Percentiles rank a stretch among this genome's conserved stretches.
These are phyloP conservation scores for Epiperipatus broadwayi DNA, from an alignment of 2,888 invertebrate genomes.

Conservation along the genomic window DNA sequence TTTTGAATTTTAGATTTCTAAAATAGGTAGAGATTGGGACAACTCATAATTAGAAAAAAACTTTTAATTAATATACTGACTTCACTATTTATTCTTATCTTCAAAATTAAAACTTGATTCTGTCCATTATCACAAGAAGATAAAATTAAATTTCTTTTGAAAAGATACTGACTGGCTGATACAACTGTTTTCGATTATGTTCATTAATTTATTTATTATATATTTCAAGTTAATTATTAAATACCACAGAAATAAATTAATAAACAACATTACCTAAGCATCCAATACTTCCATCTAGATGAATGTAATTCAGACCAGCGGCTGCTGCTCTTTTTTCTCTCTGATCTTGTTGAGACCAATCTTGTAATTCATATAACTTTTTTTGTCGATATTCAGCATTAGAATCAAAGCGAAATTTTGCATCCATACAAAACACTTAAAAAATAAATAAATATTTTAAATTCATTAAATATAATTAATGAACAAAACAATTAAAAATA, in stretches of 20 bases:
- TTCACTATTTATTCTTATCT: too few species aligned
- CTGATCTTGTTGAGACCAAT: slow-evolving; percentile 75
- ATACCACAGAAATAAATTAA: too few species aligned
- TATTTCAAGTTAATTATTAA: background rate
- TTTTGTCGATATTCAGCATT: slow-evolving; percentile 81
- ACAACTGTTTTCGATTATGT: too few species aligned
- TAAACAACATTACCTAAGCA: slow-evolving; percentile 41
- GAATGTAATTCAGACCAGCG: slow-evolving; percentile 78
- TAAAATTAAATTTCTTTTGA: too few species aligned
- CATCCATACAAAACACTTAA: slow-evolving; percentile 73
- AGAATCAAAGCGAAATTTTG: slow-evolving; percentile 86
- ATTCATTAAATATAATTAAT: background rate
- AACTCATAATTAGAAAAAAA: too few species aligned
- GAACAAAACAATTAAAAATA: background rate
- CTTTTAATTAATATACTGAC: too few species aligned
- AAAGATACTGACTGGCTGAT: too few species aligned
- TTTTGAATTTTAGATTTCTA: too few species aligned
- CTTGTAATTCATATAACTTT: slow-evolving; percentile 58
- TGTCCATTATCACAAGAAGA: too few species aligned
- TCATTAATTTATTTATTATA: too few species aligned
- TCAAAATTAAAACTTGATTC: too few species aligned
- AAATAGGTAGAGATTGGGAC: too few species aligned
- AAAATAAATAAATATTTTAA: slow-evolving; percentile 11
- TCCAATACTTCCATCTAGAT: slow-evolving; percentile 77
- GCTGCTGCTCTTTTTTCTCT: slow-evolving; percentile 78